These are phyloP conservation scores for Boloria euphrosyne DNA, from an alignment of 2,888 invertebrate species.

Conservation along the genomic window DNA sequence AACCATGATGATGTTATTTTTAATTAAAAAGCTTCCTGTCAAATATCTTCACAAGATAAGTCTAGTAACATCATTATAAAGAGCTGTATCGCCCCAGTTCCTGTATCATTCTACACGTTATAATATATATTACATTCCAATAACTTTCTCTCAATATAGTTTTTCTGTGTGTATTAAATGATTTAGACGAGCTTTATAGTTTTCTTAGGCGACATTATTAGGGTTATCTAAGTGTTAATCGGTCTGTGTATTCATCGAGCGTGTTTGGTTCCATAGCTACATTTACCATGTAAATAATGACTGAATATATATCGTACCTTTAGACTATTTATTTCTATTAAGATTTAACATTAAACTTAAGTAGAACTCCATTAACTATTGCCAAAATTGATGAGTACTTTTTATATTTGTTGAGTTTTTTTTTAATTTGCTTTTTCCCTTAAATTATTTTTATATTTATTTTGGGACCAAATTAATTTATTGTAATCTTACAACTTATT, in stretches of 20 bases:
- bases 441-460: conserved; percentile 79
- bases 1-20: background rate
- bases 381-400: conserved; percentile 81
- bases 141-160: conserved; percentile 60
- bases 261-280: conserved; percentile 62
- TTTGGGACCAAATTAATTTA: conserved; percentile 83
- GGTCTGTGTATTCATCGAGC: conserved; percentile 60
- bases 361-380: conserved; percentile 76
- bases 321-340: conserved; percentile 76
- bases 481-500: conserved; percentile 70
- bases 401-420: conserved; percentile 74
- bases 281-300: conserved; percentile 69
- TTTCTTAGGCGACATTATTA: conserved; percentile 67
- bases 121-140: conserved; percentile 69
- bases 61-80: conserved; percentile 44
- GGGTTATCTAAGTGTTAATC: conserved; percentile 64
- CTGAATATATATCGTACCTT: conserved; percentile 67
- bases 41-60: conserved; percentile 11
- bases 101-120: conserved; percentile 55
- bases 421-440: conserved; percentile 66
- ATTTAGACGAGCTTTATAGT: conserved; percentile 72
- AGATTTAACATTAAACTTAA: conserved; percentile 70
- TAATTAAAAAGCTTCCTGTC: conserved; percentile 3
- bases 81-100: conserved; percentile 49
- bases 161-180: conserved; percentile 68